Percentiles rank a stretch among this genome's conserved stretches.
Evolutionary conservation across 2,888 invertebrate species (phyloP).

Genomic region (Pyrgus malvae): DNA sequence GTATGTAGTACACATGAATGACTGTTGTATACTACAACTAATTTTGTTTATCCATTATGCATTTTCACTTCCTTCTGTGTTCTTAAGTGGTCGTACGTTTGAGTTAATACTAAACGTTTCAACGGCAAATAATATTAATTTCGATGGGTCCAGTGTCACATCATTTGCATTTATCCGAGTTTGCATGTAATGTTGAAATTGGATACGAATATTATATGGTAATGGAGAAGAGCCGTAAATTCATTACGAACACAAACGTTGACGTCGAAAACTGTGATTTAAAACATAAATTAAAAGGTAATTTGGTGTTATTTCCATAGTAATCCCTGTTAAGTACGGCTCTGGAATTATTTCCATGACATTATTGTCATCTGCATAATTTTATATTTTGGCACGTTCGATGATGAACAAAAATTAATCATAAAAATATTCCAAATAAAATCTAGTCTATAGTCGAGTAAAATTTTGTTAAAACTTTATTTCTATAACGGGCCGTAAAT

Average conservation of each 20-base stretch:
- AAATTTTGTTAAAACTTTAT: too few relatives aligned
- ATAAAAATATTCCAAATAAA: too few relatives aligned
- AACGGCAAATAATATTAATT: slow-evolving; percentile 11
- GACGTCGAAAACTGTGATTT: slow-evolving; percentile 31
- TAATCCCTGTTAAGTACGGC: slow-evolving; percentile 14
- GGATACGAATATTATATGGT: slow-evolving; percentile 34
- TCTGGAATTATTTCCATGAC: too few relatives aligned
- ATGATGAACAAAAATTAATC: background rate
- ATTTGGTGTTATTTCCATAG: slow-evolving; percentile 25
- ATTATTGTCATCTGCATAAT: slow-evolving; percentile 21
- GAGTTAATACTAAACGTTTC: background rate
- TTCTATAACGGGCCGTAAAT: too few relatives aligned
- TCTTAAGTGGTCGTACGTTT: background rate
- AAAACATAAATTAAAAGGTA: slow-evolving; percentile 24
- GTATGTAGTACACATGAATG: too few relatives aligned
- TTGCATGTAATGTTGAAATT: slow-evolving; percentile 33
- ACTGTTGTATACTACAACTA: too few relatives aligned
- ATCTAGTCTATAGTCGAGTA: too few relatives aligned
- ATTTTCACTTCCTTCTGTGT: background rate
- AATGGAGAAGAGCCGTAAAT: slow-evolving; percentile 38
- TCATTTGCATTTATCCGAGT: slow-evolving; percentile 33
- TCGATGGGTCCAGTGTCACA: slow-evolving; percentile 11
- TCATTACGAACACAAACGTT: slow-evolving; percentile 35
- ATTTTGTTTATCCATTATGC: too few relatives aligned
- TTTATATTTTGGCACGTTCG: background rate